Evolutionary conservation across 2,888 invertebrate genomes (phyloP).

Genomic region (Hemaris fuciformis): DNA sequence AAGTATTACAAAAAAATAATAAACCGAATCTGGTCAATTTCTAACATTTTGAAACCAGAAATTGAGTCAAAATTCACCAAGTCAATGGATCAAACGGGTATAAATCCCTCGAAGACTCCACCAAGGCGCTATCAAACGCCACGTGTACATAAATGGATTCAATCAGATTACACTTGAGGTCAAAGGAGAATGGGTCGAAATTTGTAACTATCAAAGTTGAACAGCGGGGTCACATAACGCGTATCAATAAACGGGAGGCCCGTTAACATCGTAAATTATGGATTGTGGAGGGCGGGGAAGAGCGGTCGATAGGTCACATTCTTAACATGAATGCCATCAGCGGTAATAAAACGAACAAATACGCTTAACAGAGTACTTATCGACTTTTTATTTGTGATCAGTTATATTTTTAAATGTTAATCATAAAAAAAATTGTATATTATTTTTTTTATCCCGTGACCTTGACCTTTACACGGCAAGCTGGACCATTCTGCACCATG

Average conservation of each 20-base stretch:
- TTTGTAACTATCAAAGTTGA: conserved; percentile 36
- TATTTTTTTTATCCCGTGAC: no score
- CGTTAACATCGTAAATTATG: conserved; percentile 50
- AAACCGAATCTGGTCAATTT: background rate
- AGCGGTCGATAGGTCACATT: conserved; percentile 49
- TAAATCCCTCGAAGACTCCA: background rate
- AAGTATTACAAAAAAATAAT: background rate
- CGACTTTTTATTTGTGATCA: no score
- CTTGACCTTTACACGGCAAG: no score
- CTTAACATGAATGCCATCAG: conserved; percentile 58
- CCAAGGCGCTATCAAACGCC: background rate
- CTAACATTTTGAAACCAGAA: background rate
- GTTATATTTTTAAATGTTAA: no score
- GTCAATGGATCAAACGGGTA: background rate
- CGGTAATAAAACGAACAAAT: conserved; percentile 46
- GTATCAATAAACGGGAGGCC: conserved; percentile 41
- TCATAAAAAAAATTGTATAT: no score
- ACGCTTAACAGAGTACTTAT: conserved; percentile 35
- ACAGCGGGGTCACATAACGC: conserved; percentile 38
- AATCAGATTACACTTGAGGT: conserved; percentile 12
- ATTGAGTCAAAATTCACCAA: background rate
- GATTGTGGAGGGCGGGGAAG: conserved; percentile 37
- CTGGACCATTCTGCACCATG: no score
- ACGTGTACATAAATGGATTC: background rate
- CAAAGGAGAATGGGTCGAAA: conserved; percentile 14